These are phyloP conservation scores for Pseudochirops cupreus DNA, from an alignment of 2,797 vertebrate genomes.

Conservation along the genomic window DNA sequence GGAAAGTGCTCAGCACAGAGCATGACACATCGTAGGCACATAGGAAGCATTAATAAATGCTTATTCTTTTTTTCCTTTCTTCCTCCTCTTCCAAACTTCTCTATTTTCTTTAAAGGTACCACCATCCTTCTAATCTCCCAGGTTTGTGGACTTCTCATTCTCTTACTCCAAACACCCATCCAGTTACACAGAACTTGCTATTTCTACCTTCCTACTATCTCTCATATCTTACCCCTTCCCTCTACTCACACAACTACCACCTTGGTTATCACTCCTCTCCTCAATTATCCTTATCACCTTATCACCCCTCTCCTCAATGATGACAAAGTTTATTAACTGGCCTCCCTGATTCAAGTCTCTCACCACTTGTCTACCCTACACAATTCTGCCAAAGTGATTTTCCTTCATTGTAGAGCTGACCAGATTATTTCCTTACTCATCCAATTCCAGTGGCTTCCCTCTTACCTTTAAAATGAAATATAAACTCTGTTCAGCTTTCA, in stretches of 20 bases:
- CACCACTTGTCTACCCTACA: not conserved
- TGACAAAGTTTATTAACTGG: not conserved
- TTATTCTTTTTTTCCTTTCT: not conserved
- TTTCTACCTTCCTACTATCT: not conserved
- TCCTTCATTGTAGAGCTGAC: not conserved
- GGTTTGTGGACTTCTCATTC: not conserved
- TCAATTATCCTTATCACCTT: too few relatives aligned
- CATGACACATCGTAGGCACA: not conserved
- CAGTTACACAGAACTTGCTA: not conserved
- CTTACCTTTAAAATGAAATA: too few relatives aligned
- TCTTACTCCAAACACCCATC: not conserved
- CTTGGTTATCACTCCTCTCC: not conserved
- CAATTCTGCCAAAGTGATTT: not conserved
- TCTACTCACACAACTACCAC: not conserved
- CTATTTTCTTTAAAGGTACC: not conserved
- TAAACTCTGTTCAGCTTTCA: not conserved
- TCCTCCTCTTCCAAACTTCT: not conserved
- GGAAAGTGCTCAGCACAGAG: not conserved
- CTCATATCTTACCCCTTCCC: not conserved
- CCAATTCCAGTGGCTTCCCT: not conserved
- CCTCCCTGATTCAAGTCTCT: not conserved
- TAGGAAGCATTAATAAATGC: not conserved
- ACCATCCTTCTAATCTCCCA: not conserved
- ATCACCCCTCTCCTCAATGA: not conserved
- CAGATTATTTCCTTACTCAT: not conserved